Evolutionary conservation across 1,140 invertebrate genomes (phyloP).

Genomic region (Coelopa frigida): DNA sequence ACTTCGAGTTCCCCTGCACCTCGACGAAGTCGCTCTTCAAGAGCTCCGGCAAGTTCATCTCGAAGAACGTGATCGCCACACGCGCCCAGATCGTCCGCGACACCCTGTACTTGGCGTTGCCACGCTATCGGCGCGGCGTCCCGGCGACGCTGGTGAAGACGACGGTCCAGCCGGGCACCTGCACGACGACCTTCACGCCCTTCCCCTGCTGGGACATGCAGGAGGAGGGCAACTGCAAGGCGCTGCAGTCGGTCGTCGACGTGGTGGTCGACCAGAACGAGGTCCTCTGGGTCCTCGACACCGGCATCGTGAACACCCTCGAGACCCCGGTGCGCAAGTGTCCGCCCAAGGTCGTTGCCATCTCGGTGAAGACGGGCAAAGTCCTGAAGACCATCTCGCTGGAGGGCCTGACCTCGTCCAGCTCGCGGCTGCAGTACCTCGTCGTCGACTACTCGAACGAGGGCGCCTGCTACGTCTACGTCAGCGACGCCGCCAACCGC

Average conservation of each 20-base stretch:
- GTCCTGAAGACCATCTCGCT: conserved; percentile 53
- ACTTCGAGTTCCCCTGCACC: conserved; percentile 51
- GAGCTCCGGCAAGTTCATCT: conserved; percentile 49
- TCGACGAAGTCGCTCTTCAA: conserved; percentile 50
- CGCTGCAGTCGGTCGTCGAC: conserved; percentile 55
- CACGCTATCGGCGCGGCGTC: conserved; percentile 51
- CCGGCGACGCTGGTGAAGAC: conserved; percentile 51
- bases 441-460: conserved; percentile 52
- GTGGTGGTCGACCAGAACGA: conserved; percentile 50
- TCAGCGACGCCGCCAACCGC: conserved; percentile 55
- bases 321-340: conserved; percentile 48
- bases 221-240: conserved; percentile 52
- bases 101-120: conserved; percentile 49
- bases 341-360: conserved; percentile 51
- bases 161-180: conserved; percentile 41
- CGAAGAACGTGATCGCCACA: conserved; percentile 54
- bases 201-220: conserved; percentile 56
- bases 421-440: conserved; percentile 53
- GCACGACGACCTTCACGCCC: conserved; percentile 45
- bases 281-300: conserved; percentile 55
- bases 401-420: conserved; percentile 45
- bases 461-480: conserved; percentile 50
- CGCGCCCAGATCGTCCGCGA: conserved; percentile 50
- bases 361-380: conserved; percentile 50
- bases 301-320: conserved; percentile 52